Evolutionary conservation across 2,888 invertebrate species (phyloP), one percentile per base, ranked within the genome.

Genomic region (Papilio gigon): DNA sequence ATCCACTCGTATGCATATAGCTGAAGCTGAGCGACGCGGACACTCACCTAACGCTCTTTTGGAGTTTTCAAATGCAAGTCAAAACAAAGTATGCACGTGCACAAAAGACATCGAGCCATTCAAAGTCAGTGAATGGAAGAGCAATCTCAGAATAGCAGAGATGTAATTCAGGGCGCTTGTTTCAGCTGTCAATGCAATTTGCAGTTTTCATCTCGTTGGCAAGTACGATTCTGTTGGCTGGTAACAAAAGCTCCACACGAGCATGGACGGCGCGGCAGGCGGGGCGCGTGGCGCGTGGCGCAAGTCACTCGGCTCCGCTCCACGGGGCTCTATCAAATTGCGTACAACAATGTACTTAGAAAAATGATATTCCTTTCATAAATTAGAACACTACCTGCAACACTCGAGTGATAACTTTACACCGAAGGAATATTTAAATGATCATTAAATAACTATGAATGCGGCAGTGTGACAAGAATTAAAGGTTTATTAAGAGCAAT

Each of bases 151-250:
- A 58, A 33, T 20, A 35, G 58, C 58, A 58, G 58, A 9, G 12
- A 35, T 35, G 35, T 58, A 58, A 58, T 58, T 33, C 35, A 17
- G 35, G 9, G 11, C 33, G 5, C 30, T 58, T 58, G 35, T 58
- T 35, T 35, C 35, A 20, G 58, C 58, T 58, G 58, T 58, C 58
- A 58, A 58, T 58, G 58, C 58, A 35, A 58, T 58, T 58, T 58
- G 58, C 58, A 58, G 58, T 58, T 58, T 58, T 58, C 17, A 58
- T 35, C 11, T 17, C 33, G 58, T 12, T 17, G 35, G 33, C 33
- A 20, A 17, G 58, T 30, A 30, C 58, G 33, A n/a, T 42, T 42
- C 17, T 35, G 40, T 37, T 12, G 50, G 11, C 11, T 50, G 12
- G 0, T 12, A 25, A 50, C 50, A 50, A 50, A 50, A 50, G 50